Evolutionary conservation across 2,888 invertebrate species (phyloP).

Genomic region (Melieria picta): DNA sequence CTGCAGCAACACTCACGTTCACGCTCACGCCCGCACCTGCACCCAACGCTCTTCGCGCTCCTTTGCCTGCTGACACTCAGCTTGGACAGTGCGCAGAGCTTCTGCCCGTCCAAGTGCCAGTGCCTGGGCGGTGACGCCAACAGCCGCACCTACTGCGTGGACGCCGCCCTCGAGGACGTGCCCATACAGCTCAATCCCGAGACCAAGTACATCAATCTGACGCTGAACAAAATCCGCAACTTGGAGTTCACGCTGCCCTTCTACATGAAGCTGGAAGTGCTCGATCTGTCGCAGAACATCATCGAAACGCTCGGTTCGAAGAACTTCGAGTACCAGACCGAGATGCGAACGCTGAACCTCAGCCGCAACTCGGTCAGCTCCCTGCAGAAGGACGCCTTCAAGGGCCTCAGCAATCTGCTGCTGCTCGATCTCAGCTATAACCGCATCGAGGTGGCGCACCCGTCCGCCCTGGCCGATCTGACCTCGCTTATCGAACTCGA

Average conservation of each 20-base stretch:
- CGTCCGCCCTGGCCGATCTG: conserved; percentile 81
- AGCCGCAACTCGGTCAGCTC: conserved; percentile 79
- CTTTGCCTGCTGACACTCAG: conserved; percentile 47
- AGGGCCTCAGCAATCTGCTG: conserved; percentile 75
- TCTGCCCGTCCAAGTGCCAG: conserved; percentile 83
- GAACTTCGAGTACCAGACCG: conserved; percentile 82
- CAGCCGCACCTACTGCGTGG: conserved; percentile 79
- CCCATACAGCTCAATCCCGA: conserved; percentile 91
- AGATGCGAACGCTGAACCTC: conserved; percentile 79
- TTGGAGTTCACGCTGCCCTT: conserved; percentile 82
- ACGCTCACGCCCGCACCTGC: neutral
- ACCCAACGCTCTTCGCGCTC: neutral
- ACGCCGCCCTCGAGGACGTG: conserved; percentile 83
- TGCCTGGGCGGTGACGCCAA: conserved; percentile 78
- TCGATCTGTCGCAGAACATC: conserved; percentile 85
- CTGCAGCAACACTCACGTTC: neutral
- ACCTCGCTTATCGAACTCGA: conserved; percentile 78
- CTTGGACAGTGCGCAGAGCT: conserved; percentile 50
- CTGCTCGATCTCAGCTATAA: conserved; percentile 82
- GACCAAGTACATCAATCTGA: conserved; percentile 82
- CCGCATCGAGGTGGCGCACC: conserved; percentile 78
- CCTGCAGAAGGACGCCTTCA: conserved; percentile 79
- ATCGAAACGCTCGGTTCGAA: conserved; percentile 82
- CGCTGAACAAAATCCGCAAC: conserved; percentile 83
- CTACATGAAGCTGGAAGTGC: conserved; percentile 80